Base-by-base conservation (phyloP, 1,140 invertebrate species). In the Drosophila teissieri region DNA sequence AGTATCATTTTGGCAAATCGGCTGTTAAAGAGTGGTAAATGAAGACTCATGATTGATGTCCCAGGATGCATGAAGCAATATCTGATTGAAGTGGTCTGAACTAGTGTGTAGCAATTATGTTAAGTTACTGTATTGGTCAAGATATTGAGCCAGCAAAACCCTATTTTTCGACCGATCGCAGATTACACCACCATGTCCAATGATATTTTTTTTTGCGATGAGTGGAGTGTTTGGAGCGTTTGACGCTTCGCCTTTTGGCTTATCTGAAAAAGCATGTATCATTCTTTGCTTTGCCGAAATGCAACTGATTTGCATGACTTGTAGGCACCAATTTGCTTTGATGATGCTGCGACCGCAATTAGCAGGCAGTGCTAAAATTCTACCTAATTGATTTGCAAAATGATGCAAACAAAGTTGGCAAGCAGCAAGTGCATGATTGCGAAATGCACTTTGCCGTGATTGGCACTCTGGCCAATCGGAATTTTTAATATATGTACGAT, bases 321-420 rank as follows among this genome's bases (percentile, higher is more conserved):
- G 48, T 55, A 55, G 54, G n/a, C 45, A 45, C 27, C 45, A 53
- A 56, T 39, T 57, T 3, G 60, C 11, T 58, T 55, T 56, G 61
- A 44, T 45, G 61, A 61, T 44, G 61, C 4, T 60, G 42, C 14
- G 37, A 39, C 61, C 31, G 27, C 15, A 61, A 61, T 61, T 64
- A 61, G 55, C 39, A 5, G 17, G 12, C 11, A 61, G 39, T 63
- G 27, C 39, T 39, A 57, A 31, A 44, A 44, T 36, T 64, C 27
- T 61, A 12, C 39, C 55, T 64, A 64, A 64, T 64, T 64, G 61
- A 61, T 62, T 62, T 61, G 27, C 61, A 39, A 61, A 63, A 62
- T 62, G 39, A 64, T 61, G 61, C 31, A 62, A 63, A 24, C 55
- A 45, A 42, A 45, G 39, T 60, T 61, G 61, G 39, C 39, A 45